Conservation (phyloP, 2,797 vertebrate genomes). For the Pseudochaenichthys georgianus region DNA sequence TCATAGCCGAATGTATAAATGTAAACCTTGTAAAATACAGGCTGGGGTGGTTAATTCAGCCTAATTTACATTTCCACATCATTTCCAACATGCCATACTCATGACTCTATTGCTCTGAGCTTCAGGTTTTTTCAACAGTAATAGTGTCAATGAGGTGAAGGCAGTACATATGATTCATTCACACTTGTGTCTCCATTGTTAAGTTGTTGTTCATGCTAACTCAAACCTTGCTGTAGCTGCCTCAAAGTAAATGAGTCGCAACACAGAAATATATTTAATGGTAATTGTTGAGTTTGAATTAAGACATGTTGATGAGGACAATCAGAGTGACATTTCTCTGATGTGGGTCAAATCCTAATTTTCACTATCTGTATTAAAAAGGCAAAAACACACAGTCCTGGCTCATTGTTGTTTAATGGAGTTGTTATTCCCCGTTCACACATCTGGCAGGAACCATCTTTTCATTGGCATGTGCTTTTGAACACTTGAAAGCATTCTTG, state of each 20-base stretch:
- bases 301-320: neutral
- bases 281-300: neutral
- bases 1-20: neutral
- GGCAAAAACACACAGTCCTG: neutral
- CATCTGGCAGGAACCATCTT: neutral
- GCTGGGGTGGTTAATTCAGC: conserved; percentile 1
- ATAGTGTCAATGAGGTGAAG: conserved; percentile 26
- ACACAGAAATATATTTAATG: neutral
- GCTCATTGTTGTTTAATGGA: neutral
- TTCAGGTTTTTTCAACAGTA: neutral
- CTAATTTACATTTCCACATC: conserved; percentile 23
- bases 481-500: neutral
- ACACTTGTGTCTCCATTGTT: conserved; percentile 15
- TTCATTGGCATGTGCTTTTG: neutral
- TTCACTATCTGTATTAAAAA: conserved; percentile 21
- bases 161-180: conserved; percentile 41
- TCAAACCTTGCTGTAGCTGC: conserved; percentile 18
- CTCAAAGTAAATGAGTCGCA: conserved; percentile 26
- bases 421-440: neutral
- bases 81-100: conserved; percentile 10
- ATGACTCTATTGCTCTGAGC: neutral
- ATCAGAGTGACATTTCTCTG: neutral
- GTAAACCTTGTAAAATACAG: neutral
- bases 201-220: conserved; percentile 26
- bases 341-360: neutral